Evolutionary conservation across 23 tunicate species (phyloP), one percentile per base, ranked within the genome.

Genomic region (Halocynthia roretzi): DNA sequence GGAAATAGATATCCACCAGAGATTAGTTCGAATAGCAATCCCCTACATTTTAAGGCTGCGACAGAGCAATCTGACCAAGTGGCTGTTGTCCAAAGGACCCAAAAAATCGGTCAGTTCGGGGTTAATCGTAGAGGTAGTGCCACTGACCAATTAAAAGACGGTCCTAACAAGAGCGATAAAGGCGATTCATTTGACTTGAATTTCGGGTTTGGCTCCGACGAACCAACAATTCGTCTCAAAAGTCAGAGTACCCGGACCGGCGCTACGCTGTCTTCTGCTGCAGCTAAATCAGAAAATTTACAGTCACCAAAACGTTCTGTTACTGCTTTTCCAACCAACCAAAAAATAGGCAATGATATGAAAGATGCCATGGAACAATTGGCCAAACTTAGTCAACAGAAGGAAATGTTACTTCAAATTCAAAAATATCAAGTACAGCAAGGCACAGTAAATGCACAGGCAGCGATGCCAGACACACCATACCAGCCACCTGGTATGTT

Each of bases 121-220:
- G 21, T 74, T 8, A 5, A 53, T 10, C 56, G 65, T 19, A 5
- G 64, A 20, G 56, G 56, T 0, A 21, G 60, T 52, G 31, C 64
- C 31, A 8, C 78, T 53, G 78, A 74, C 4, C 20, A 56, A 74
- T 20, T 48, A 8, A 74, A 74, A 0, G 21, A 8, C 8, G 2
- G 64, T 15, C 8, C 8, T 8, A 74, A 54, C n/a, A 54, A 15
- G 14, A 12, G 10, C 9, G 52, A 54, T 19, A 21, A 14, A 48
- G 56, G 50, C 6, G 21, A 50, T 11, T 54, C 61, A 5, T 53
- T 14, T 5, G 78, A 74, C 18, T 8, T 19, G 1, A 7, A 53
- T 50, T 74, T 74, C 56, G 78, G 78, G 8, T 74, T 74, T n/a
- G 78, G 56, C 18, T 74, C 78, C 5, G 78, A 74, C 21, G 78